Conservation (phyloP, 2,797 vertebrate species). For the Neoniphon sammara region DNA sequence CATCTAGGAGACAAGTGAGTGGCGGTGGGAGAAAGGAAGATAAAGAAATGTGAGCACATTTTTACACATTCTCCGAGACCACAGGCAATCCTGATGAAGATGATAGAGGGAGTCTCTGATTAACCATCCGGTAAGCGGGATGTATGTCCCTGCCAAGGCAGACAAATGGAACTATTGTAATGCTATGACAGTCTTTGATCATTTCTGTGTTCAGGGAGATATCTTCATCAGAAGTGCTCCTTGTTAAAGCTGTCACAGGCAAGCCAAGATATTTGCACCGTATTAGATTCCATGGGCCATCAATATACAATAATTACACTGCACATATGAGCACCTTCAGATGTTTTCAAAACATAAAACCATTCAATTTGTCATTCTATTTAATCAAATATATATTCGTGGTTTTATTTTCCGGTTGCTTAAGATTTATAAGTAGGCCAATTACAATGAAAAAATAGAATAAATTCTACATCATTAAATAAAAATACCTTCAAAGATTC, state of each 20-base stretch:
- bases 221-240: conserved; percentile 74
- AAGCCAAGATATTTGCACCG: conserved; percentile 58
- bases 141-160: conserved; percentile 70
- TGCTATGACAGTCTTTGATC: conserved; percentile 77
- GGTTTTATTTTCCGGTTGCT: conserved; percentile 40
- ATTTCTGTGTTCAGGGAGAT: conserved; percentile 69
- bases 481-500: conserved; percentile 9
- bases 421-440: conserved; percentile 10
- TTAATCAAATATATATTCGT: conserved; percentile 40
- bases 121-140: conserved; percentile 79
- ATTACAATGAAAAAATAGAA: conserved; percentile 14
- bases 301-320: conserved; percentile 54
- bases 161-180: conserved; percentile 83
- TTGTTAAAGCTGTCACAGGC: conserved; percentile 75
- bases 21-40: conserved; percentile 69
- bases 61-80: conserved; percentile 73
- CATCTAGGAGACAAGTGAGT: conserved; percentile 71
- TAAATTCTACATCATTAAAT: conserved; percentile 27
- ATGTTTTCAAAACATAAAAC: conserved; percentile 22
- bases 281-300: conserved; percentile 50
- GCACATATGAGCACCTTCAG: conserved; percentile 45
- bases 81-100: conserved; percentile 78
- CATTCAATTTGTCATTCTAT: conserved; percentile 53
- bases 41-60: conserved; percentile 77
- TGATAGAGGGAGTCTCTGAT: conserved; percentile 80